Conservation (phyloP, 1,140 invertebrate species). For the Maniola jurtina region DNA sequence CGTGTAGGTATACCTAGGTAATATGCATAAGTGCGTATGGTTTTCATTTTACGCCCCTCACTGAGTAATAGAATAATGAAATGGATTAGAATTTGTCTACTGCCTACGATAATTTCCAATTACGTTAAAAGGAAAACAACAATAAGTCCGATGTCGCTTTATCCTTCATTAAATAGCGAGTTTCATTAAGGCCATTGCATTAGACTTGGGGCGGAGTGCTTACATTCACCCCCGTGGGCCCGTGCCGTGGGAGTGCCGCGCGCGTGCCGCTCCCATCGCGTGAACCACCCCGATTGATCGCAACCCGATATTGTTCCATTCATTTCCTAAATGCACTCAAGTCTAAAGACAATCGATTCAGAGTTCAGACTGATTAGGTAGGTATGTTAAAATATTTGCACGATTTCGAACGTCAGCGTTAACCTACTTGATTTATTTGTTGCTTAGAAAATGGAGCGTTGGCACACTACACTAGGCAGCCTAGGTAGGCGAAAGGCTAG, state of each 20-base stretch:
- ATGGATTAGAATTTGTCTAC: neutral
- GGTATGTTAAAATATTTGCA: constrained; percentile 35
- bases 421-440: constrained; percentile 1
- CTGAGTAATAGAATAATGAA: neutral
- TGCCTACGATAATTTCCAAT: constrained; percentile 2
- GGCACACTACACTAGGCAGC: too few relatives aligned
- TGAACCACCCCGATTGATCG: constrained; percentile 62
- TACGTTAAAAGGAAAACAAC: constrained; percentile 13
- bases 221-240: constrained; percentile 46
- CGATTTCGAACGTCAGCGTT: constrained; percentile 9
- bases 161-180: constrained; percentile 22
- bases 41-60: neutral
- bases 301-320: constrained; percentile 42
- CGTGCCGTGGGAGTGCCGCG: constrained; percentile 68
- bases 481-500: too few relatives aligned
- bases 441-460: too few relatives aligned
- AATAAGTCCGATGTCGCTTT: constrained; percentile 11
- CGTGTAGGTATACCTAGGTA: too few relatives aligned
- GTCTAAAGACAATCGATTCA: constrained; percentile 37
- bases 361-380: constrained; percentile 35
- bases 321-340: constrained; percentile 47
- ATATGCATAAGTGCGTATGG: neutral
- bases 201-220: constrained; percentile 42
- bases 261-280: constrained; percentile 73
- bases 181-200: constrained; percentile 48